Conservation (phyloP, 2,113 vertebrate genomes). For the Pongo pygmaeus region DNA sequence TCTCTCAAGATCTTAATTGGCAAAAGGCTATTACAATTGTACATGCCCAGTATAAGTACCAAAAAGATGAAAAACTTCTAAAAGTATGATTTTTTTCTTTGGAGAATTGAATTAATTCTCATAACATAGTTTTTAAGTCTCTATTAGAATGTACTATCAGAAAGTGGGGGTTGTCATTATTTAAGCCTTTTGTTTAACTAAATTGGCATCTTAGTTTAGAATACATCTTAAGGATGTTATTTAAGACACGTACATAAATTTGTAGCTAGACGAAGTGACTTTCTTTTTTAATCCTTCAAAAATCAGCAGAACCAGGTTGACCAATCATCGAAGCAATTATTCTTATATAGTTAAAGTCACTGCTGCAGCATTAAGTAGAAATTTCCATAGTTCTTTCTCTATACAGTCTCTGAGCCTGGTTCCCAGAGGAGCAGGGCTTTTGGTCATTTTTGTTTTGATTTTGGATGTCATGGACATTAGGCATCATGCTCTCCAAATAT, state of each 20-base stretch:
- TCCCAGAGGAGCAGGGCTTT: background rate
- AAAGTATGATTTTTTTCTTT: background rate
- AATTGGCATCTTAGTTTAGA: background rate
- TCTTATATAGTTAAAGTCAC: background rate
- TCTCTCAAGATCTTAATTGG: background rate
- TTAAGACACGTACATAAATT: background rate
- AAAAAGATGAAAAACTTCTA: background rate
- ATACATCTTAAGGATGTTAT: background rate
- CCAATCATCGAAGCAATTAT: background rate
- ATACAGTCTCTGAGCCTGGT: background rate
- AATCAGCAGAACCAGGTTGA: background rate
- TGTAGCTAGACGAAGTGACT: background rate
- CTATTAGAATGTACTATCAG: background rate
- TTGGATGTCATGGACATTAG: background rate
- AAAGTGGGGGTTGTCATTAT: background rate
- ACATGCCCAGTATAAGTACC: background rate
- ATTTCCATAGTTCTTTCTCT: background rate
- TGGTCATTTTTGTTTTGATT: background rate
- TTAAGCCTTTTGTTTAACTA: background rate
- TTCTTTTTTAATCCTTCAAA: slow-evolving; percentile 41
- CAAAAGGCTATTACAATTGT: background rate
- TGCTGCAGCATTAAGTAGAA: background rate
- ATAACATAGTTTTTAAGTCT: background rate
- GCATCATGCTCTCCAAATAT: background rate
- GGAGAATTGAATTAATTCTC: background rate